A percentile compares a stretch with the other conserved stretches of the same genome.
Conservation (phyloP, 2,113 vertebrate genomes). For the Jacana jacana region DNA sequence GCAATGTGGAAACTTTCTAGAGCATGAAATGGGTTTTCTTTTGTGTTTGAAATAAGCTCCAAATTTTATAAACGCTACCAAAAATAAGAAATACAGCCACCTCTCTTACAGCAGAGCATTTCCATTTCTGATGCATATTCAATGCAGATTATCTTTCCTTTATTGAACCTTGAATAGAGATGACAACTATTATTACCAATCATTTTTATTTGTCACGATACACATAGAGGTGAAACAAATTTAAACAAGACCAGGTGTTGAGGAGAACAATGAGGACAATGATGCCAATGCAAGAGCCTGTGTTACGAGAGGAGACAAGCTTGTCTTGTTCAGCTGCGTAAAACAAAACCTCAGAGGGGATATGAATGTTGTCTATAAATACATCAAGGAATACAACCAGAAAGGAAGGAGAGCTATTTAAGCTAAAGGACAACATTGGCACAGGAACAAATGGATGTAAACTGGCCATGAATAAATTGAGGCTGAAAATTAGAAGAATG, state of each 20-base stretch:
- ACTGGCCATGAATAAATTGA: constrained; percentile 35
- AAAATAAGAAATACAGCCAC: neutral
- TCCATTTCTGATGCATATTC: neutral
- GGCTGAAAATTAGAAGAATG: constrained; percentile 15
- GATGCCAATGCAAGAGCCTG: neutral
- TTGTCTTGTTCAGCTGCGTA: neutral
- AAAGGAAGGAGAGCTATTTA: constrained; percentile 45
- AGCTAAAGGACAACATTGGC: constrained; percentile 25
- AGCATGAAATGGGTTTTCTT: neutral
- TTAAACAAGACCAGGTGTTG: neutral
- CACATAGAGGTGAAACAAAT: neutral
- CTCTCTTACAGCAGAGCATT: neutral
- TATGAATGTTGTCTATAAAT: constrained; percentile 45
- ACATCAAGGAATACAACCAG: constrained; percentile 29
- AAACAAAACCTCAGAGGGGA: constrained; percentile 12
- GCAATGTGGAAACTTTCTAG: neutral
- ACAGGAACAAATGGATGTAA: constrained; percentile 43
- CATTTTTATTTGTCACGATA: neutral
- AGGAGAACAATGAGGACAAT: neutral
- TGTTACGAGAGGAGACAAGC: neutral
- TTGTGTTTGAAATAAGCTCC: neutral
- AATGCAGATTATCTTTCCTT: neutral
- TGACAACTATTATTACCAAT: neutral
- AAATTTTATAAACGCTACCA: neutral
- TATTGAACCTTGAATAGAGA: neutral